A percentile compares a stretch with the other conserved stretches of the same genome.
Conservation (phyloP, 2,113 vertebrate species). For the Leptocoma aspasia region DNA sequence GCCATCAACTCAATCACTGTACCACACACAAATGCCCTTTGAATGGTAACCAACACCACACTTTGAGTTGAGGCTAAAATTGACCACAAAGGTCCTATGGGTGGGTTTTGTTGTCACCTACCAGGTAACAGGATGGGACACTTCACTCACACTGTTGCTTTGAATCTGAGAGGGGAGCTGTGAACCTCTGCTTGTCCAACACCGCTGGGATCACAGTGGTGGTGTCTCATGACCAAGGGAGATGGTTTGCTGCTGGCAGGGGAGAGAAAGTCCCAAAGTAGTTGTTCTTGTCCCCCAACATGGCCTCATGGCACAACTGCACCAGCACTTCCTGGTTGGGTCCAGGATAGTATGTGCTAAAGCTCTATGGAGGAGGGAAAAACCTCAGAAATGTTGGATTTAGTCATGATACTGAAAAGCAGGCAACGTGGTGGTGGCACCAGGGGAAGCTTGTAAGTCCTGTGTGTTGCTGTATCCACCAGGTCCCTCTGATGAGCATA, state of each 20-base stretch:
- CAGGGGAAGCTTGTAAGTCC: not conserved
- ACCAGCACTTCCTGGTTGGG: accelerated
- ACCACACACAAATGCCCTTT: accelerated
- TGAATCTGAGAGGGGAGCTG: not conserved
- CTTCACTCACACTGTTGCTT: not conserved
- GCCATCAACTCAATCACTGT: not conserved
- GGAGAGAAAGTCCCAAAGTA: not conserved
- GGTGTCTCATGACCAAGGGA: not conserved
- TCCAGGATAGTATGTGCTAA: accelerated
- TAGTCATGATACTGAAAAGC: not conserved
- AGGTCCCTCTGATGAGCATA: not conserved
- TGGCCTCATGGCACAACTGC: not conserved
- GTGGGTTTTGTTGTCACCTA: not conserved
- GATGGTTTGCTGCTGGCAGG: not conserved
- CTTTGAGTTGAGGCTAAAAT: not conserved
- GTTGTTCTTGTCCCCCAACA: accelerated
- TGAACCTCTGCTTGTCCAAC: accelerated
- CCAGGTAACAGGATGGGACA: not conserved
- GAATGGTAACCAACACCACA: accelerated
- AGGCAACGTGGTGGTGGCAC: accelerated
- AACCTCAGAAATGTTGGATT: not conserved
- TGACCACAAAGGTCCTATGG: not conserved
- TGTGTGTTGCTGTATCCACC: not conserved
- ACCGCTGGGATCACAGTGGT: accelerated
- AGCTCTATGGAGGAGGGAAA: accelerated